These are phyloP conservation scores for Pseudochaenichthys georgianus DNA, from an alignment of 2,797 vertebrate genomes.

Conservation along the genomic window DNA sequence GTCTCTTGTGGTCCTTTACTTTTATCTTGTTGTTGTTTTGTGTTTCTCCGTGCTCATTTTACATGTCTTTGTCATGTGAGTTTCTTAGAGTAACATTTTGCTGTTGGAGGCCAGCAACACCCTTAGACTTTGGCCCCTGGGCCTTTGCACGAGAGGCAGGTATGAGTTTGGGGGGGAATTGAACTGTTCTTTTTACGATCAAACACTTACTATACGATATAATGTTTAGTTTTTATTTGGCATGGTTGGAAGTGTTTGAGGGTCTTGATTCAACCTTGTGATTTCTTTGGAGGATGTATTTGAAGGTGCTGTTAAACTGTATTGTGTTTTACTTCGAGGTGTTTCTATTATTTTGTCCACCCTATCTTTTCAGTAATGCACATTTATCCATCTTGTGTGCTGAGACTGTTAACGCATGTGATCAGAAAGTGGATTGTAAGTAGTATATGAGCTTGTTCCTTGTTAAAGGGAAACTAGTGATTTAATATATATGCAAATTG, in stretches of 20 bases:
- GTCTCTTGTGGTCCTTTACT: too few relatives aligned
- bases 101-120: too few relatives aligned
- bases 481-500: constrained; percentile 40
- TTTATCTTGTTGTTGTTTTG: too few relatives aligned
- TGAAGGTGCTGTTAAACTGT: not conserved
- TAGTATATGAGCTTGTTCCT: constrained; percentile 5
- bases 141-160: too few relatives aligned
- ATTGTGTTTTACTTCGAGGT: not conserved
- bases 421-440: constrained; percentile 20
- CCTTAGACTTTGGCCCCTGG: too few relatives aligned
- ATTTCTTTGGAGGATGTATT: not conserved
- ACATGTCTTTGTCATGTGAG: too few relatives aligned
- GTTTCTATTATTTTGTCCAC: constrained; percentile 3
- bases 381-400: constrained; percentile 1
- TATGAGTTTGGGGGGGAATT: too few relatives aligned
- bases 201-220: not conserved
- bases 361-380: not conserved
- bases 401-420: not conserved
- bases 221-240: not conserved
- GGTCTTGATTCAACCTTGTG: not conserved
- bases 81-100: too few relatives aligned
- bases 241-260: not conserved
- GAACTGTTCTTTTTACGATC: too few relatives aligned
- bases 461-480: constrained; percentile 11
- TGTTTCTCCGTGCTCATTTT: too few relatives aligned